Conservation (phyloP, 2,888 invertebrate species). For the Stenodema calcarata region DNA sequence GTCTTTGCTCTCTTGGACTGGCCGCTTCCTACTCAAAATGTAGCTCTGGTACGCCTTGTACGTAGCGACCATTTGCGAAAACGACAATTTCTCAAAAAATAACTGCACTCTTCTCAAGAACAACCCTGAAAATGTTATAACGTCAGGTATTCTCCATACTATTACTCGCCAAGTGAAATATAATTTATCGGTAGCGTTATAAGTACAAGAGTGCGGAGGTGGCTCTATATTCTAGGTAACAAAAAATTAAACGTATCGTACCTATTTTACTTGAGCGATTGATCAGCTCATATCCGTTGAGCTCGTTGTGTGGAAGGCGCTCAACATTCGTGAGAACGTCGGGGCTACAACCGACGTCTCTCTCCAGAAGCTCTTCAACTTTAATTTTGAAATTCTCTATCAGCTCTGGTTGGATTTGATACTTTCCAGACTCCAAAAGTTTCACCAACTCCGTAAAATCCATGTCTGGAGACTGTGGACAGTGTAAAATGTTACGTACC, state of each 20-base stretch:
- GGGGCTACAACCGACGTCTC: constrained; percentile 67
- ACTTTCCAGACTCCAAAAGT: constrained; percentile 70
- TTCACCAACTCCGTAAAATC: constrained; percentile 72
- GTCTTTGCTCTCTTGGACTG: background rate
- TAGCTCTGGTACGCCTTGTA: constrained; percentile 71
- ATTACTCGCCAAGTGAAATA: too few relatives aligned
- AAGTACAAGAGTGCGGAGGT: too few relatives aligned
- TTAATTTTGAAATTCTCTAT: constrained; percentile 69
- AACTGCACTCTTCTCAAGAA: constrained; percentile 82
- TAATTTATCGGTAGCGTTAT: too few relatives aligned
- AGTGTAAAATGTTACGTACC: background rate
- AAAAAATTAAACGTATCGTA: constrained; percentile 64
- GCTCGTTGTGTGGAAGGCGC: constrained; percentile 69
- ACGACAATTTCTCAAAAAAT: constrained; percentile 82
- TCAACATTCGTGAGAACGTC: constrained; percentile 72
- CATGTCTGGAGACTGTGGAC: constrained; percentile 76
- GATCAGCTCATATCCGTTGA: constrained; percentile 68
- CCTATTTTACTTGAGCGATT: constrained; percentile 74
- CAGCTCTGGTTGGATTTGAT: constrained; percentile 67
- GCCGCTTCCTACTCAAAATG: constrained; percentile 24
- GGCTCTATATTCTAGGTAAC: too few relatives aligned
- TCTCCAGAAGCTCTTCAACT: constrained; percentile 67
- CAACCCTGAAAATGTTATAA: constrained; percentile 66
- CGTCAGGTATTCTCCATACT: too few relatives aligned
- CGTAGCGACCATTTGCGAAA: constrained; percentile 79